Base-by-base conservation (phyloP, 2,113 vertebrate genomes). In the Podilymbus podiceps region DNA sequence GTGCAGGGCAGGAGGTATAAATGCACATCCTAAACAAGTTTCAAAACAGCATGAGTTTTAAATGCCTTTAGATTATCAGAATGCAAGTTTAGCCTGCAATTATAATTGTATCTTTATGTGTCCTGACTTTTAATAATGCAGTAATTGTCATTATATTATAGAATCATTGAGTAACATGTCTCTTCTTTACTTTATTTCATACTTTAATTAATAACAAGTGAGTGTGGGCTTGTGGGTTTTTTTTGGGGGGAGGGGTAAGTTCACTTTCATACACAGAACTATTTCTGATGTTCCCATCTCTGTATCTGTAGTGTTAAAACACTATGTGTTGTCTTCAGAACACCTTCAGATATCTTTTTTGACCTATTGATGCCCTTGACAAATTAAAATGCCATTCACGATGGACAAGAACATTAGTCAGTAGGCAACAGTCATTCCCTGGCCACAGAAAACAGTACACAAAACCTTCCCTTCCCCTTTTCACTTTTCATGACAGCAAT, bases 311-410 rank as follows among this genome's bases (percentile, higher is more conserved):
- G 22, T 33, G 42, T 76, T 91, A 88, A 95, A 83, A 50, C 3
- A 10, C 63, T 44, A 28, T 58, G 50, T 90, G 78, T 88, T 95
- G n/a, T 83, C 90, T 96, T 94, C 74, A 85, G 82, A 90, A 63
- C 93, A 95, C 85, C 78, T 93, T 94, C 89, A 90, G 88, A 90
- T 97, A 96, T 95, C 91, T 96, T 94, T 97, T 96, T 90, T 97
- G 90, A 96, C 93, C 95, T 94, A 31, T 83, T 91, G 59, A n/a
- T 91, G 67, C 55, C 80, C 75, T 85, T 91, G 95, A 96, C 85
- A 96, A 96, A 96, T 97, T 97, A 95, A 97, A 96, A 96, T 93
- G 96, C 88, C 91, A 71, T 80, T 95, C 88, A 88, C n/a, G 1
- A 85, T 94, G 92, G 90, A 77, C 92, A 96, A 75, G 42, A 86